phyloP scores from a whole-genome alignment of 2,888 invertebrate species.

The Endotricha flammealis region DNA sequence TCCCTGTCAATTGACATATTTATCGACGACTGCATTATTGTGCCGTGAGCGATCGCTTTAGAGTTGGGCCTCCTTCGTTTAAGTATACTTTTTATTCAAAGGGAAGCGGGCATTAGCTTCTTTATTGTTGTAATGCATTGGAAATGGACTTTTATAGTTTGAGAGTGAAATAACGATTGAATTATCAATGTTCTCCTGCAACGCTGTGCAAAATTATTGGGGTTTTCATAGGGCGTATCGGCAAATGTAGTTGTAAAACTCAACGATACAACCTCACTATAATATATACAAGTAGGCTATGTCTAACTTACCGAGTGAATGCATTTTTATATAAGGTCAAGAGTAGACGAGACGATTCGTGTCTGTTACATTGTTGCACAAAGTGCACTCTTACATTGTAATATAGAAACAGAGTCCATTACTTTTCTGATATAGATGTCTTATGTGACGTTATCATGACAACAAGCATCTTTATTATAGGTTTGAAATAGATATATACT shows the following conservation, averaged over 20 bases:
- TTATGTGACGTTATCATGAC: too few species aligned
- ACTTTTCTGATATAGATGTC: too few species aligned
- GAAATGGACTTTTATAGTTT: constrained; percentile 16
- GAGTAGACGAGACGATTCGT: constrained; percentile 6
- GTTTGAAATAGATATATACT: too few species aligned
- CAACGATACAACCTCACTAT: constrained; percentile 66
- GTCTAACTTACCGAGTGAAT: constrained; percentile 73
- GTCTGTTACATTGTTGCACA: constrained; percentile 5
- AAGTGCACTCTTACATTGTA: constrained; percentile 4
- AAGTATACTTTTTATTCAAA: constrained; percentile 48
- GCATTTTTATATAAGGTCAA: constrained; percentile 67
- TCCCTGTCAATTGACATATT: constrained; percentile 31
- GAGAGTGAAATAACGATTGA: constrained; percentile 14
- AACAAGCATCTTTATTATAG: too few species aligned
- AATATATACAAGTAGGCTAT: constrained; percentile 69
- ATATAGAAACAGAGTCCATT: too few species aligned
- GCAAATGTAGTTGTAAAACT: constrained; percentile 65
- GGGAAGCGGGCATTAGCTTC: constrained; percentile 49
- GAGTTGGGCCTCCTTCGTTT: constrained; percentile 46
- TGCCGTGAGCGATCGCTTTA: constrained; percentile 27
- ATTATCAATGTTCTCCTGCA: constrained; percentile 25
- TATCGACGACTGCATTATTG: constrained; percentile 30
- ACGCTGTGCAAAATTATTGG: constrained; percentile 46
- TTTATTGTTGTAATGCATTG: constrained; percentile 30
- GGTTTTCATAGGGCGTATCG: constrained; percentile 47